These are phyloP conservation scores for Prorops nasuta DNA, from an alignment of 1,140 invertebrate genomes.

Conservation along the genomic window DNA sequence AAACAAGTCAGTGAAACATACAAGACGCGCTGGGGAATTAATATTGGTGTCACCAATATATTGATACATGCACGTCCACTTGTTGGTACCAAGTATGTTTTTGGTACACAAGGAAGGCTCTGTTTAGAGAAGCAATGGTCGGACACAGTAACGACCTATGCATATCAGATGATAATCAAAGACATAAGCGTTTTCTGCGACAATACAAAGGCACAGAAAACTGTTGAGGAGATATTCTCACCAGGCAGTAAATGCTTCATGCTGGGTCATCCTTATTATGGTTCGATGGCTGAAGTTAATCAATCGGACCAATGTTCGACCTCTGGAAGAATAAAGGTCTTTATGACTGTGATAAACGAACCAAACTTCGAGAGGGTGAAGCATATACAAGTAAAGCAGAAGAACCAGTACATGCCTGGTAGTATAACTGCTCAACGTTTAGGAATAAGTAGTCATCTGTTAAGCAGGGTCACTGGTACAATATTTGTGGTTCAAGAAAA, in stretches of 20 bases:
- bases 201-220: constrained; percentile 47
- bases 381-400: constrained; percentile 18
- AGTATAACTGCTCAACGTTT: constrained; percentile 55
- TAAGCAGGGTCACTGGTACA: constrained; percentile 82
- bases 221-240: constrained; percentile 72
- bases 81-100: constrained; percentile 65
- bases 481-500: constrained; percentile 63
- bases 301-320: constrained; percentile 48
- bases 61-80: constrained; percentile 74
- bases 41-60: constrained; percentile 69
- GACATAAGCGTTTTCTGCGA: constrained; percentile 58
- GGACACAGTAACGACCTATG: constrained; percentile 59
- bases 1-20: constrained; percentile 60
- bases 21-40: constrained; percentile 68
- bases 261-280: constrained; percentile 77
- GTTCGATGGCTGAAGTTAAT: constrained; percentile 70
- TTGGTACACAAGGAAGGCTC: constrained; percentile 59
- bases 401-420: constrained; percentile 37
- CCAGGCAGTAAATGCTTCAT: constrained; percentile 70
- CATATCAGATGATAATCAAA: constrained; percentile 68
- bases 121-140: constrained; percentile 72
- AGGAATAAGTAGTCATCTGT: constrained; percentile 66
- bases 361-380: constrained; percentile 49
- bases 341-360: constrained; percentile 52
- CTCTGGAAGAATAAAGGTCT: constrained; percentile 59